These are phyloP conservation scores for Zaprionus ornatus DNA, from an alignment of 1,140 invertebrate genomes.

Conservation along the genomic window DNA sequence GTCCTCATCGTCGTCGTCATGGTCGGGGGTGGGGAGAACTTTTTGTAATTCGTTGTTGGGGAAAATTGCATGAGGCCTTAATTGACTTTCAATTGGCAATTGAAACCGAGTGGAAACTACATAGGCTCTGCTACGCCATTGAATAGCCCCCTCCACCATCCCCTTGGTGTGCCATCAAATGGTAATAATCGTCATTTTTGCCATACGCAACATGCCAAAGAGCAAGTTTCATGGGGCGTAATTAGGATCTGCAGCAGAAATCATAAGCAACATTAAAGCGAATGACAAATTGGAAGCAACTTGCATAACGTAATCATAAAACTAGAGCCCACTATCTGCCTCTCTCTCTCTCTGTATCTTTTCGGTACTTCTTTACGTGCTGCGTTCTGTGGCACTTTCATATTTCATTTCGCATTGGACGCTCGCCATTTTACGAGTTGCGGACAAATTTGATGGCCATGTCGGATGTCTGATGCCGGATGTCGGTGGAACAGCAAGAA, in stretches of 20 bases:
- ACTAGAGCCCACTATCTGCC: constrained; percentile 1
- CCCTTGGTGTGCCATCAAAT: constrained; percentile 20
- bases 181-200: constrained; percentile 52
- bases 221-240: background rate
- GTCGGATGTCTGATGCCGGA: constrained; percentile 38
- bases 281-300: constrained; percentile 60
- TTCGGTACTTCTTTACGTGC: background rate
- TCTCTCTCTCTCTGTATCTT: background rate
- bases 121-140: background rate
- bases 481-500: constrained; percentile 8
- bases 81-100: constrained; percentile 70
- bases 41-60: constrained; percentile 59
- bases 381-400: constrained; percentile 37
- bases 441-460: constrained; percentile 72
- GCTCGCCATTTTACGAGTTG: constrained; percentile 64
- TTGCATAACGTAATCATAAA: constrained; percentile 64
- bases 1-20: too few species aligned
- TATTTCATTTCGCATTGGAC: constrained; percentile 58
- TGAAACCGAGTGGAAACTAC: background rate
- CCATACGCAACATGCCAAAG: background rate
- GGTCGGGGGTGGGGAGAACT: constrained; percentile 33
- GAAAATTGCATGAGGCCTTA: constrained; percentile 56
- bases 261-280: constrained; percentile 41
- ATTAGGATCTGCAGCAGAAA: constrained; percentile 31
- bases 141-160: background rate